Base-by-base conservation (phyloP, 2,797 vertebrate species). In the Catamblyrhynchus diadema region DNA sequence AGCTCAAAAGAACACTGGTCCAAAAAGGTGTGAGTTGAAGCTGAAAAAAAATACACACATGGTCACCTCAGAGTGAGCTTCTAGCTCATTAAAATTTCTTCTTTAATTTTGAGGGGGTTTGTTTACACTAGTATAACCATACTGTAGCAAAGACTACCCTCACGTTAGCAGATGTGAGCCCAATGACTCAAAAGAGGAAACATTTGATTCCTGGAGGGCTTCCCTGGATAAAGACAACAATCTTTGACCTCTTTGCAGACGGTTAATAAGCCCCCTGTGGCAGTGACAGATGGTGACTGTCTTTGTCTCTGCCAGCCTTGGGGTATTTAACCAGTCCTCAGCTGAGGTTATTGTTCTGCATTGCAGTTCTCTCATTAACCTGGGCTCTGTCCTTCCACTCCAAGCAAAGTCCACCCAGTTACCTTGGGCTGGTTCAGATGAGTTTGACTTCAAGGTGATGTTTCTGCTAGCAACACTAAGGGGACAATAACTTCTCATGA, bases 1-100 rank as follows among this genome's bases (percentile, higher is more conserved):
- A 96, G 93, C 83, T 99, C 99, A 97, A 99, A 99, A 45, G 97
- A 84, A 86, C 99, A 99, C 88, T 99, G 98, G 92, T 99, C 99
- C 97, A 99, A 91, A 88, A 99, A 91, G 9, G 98, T 99, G 51
- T 98, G 98, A 37, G 98, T 97, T 15, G 98, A 97, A 30, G 98
- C 99, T 99, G 91, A 8, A 88, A 81, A 79, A 71, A 81, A 70
- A 33, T 0, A 8, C 18, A 39, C 19, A 41, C 3, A 9, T 8
- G 18, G 32, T 96, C 93, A 95, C 62, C 7, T 84, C 35, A 25
- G 75, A 88, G 33, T 14, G 32, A 81, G 53, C 24, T 57, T 41
- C 6, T 17, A 67, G 30, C 16, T 50, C 22, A 51, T 60, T 64
- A 82, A 44, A 81, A 79, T 60, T 51, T 56, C 67, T 19, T 21